These are phyloP conservation scores for Megaustenia siamemsis DNA, from an alignment of 2,888 invertebrate genomes.

Conservation along the genomic window DNA sequence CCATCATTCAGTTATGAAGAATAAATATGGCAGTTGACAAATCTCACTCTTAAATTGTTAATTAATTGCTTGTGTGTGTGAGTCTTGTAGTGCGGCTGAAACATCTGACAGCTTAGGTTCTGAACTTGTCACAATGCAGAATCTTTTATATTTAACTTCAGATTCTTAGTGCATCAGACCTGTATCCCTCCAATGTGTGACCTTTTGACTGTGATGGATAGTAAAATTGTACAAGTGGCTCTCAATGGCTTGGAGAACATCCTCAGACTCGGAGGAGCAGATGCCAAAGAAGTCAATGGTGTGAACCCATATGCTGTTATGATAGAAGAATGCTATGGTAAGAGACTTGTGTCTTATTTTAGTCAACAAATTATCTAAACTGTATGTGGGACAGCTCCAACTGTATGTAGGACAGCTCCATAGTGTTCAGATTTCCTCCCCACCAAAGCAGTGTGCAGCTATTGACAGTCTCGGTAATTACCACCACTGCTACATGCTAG, in stretches of 20 bases:
- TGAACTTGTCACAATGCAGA: too few species aligned
- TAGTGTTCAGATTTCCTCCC: too few species aligned
- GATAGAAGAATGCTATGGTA: constrained; percentile 97
- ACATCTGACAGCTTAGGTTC: too few species aligned
- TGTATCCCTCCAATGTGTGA: constrained; percentile 96
- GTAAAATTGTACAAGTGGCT: constrained; percentile 95
- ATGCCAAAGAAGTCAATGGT: constrained; percentile 83
- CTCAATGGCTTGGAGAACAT: constrained; percentile 97
- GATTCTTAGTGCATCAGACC: constrained; percentile 84
- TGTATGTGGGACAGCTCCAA: not conserved
- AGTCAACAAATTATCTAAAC: too few species aligned
- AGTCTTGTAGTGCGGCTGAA: too few species aligned
- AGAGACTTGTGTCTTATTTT: constrained; percentile 68
- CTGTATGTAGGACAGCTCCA: constrained; percentile 10
- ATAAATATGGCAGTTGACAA: too few species aligned
- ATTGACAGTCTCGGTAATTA: too few species aligned
- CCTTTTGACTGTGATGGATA: constrained; percentile 93
- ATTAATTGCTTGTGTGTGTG: too few species aligned
- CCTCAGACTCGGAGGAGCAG: constrained; percentile 92
- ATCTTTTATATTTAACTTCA: constrained; percentile 54
- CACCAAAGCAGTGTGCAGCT: too few species aligned
- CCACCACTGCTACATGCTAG: too few species aligned
- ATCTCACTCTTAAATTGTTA: too few species aligned
- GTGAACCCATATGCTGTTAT: constrained; percentile 93
- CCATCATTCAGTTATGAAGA: too few species aligned